Evolutionary conservation across 2,797 vertebrate species (phyloP).

Genomic region (Rhynchonycteris naso): DNA sequence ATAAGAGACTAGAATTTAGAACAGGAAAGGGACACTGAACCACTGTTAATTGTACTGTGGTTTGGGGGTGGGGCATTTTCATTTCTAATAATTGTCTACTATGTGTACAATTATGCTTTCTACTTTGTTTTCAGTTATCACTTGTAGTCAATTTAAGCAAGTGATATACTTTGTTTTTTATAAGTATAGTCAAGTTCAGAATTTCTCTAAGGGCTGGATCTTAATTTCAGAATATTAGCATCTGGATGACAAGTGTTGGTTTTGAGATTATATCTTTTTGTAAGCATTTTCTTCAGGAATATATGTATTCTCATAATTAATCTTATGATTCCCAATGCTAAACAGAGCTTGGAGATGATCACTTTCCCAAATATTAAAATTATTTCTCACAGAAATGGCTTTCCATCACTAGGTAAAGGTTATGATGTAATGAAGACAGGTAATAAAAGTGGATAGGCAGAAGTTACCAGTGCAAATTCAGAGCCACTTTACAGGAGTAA

Average conservation of each 20-base stretch:
- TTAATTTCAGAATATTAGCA: slow-evolving; percentile 63
- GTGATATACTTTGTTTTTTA: slow-evolving; percentile 44
- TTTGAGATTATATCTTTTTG: slow-evolving; percentile 57
- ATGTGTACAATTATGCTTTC: slow-evolving; percentile 23
- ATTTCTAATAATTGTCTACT: slow-evolving; percentile 39
- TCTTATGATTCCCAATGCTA: slow-evolving; percentile 32
- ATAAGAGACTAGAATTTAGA: slow-evolving; percentile 34
- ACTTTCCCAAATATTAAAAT: slow-evolving; percentile 49
- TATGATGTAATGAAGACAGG: slow-evolving; percentile 50
- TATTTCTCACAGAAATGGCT: slow-evolving; percentile 54
- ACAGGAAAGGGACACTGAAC: slow-evolving; percentile 9
- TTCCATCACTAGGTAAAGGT: slow-evolving; percentile 56
- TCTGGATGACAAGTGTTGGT: slow-evolving; percentile 40
- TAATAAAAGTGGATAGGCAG: slow-evolving; percentile 30
- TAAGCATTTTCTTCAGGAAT: slow-evolving; percentile 60
- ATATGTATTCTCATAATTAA: slow-evolving; percentile 35
- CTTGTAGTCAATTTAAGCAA: slow-evolving; percentile 40
- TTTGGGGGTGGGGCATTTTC: slow-evolving; percentile 20
- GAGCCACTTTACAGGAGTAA: slow-evolving; percentile 42
- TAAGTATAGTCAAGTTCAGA: slow-evolving; percentile 4
- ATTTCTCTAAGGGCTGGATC: not conserved
- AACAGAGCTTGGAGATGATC: slow-evolving; percentile 47
- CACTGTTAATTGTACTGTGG: not conserved
- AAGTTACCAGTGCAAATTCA: slow-evolving; percentile 46
- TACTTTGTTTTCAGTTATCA: slow-evolving; percentile 42